A percentile compares a stretch with the other conserved stretches of the same genome.
These are phyloP conservation scores for Stomatorhinus walkeri DNA, from an alignment of 2,797 vertebrate species.

Conservation along the genomic window DNA sequence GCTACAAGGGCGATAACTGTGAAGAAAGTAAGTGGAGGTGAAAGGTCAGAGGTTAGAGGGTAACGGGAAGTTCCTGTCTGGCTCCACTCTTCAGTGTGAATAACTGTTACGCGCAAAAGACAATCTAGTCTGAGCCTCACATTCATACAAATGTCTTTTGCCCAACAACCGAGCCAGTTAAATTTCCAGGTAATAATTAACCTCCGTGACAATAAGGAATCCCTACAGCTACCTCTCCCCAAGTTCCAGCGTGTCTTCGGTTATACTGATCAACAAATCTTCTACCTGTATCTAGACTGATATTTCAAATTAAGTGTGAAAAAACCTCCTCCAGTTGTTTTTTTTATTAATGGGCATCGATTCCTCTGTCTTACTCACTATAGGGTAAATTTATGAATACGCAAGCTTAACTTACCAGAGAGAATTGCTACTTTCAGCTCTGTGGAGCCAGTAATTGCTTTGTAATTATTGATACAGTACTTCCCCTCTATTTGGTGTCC, in stretches of 20 bases:
- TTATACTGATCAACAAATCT: slow-evolving; percentile 17
- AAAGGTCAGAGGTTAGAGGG: not conserved
- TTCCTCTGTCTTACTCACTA: slow-evolving; percentile 12
- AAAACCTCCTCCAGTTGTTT: not conserved
- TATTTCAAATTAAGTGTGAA: slow-evolving; percentile 22
- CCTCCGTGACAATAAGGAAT: not conserved
- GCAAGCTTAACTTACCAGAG: slow-evolving; percentile 31
- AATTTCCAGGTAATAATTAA: not conserved
- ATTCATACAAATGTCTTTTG: not conserved
- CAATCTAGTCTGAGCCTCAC: not conserved
- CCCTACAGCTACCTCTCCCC: not conserved
- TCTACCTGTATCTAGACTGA: slow-evolving; percentile 3
- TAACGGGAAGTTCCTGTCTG: not conserved
- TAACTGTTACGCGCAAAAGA: not conserved
- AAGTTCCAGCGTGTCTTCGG: not conserved
- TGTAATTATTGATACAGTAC: slow-evolving; percentile 52
- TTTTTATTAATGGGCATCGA: slow-evolving; percentile 20
- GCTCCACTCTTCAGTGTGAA: not conserved
- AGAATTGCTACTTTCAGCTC: slow-evolving; percentile 57
- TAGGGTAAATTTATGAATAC: slow-evolving; percentile 16
- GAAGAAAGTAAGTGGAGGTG: slow-evolving; percentile 75
- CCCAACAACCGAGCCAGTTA: not conserved
- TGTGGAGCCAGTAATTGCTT: slow-evolving; percentile 52
- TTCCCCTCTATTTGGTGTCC: slow-evolving; percentile 39
- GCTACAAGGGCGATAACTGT: slow-evolving; percentile 87